Evolutionary conservation across 1,140 invertebrate species (phyloP).

Genomic region (Caenorhabditis briggsae): DNA sequence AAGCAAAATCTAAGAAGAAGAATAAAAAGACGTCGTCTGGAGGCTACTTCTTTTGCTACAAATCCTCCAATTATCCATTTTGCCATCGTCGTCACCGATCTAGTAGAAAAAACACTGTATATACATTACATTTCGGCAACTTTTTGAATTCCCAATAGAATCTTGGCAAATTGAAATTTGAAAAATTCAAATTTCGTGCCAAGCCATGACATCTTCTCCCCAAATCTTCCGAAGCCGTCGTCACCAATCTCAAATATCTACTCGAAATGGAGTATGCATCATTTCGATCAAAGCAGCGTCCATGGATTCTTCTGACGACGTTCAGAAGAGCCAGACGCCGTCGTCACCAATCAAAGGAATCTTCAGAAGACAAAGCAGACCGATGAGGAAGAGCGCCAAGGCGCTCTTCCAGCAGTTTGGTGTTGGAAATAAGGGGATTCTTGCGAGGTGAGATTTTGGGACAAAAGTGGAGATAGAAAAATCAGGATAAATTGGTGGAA

Average conservation of each 20-base stretch:
- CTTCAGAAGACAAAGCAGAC: conserved; percentile 37
- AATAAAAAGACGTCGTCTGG: background rate
- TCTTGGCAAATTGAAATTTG: too few relatives aligned
- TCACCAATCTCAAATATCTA: background rate
- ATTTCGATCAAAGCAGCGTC: conserved; percentile 28
- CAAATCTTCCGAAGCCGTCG: background rate
- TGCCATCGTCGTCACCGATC: background rate
- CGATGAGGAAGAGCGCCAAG: conserved; percentile 31
- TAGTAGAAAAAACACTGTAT: background rate
- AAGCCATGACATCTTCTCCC: background rate
- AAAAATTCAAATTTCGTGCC: too few relatives aligned
- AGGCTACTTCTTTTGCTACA: background rate
- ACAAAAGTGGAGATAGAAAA: too few relatives aligned
- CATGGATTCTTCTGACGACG: conserved; percentile 9
- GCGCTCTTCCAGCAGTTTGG: conserved; percentile 6
- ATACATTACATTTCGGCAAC: too few relatives aligned
- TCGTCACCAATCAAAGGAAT: conserved; percentile 23
- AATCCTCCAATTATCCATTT: background rate
- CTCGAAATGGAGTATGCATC: conserved; percentile 18
- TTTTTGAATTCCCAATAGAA: too few relatives aligned
- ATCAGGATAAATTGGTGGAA: too few relatives aligned
- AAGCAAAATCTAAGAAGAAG: background rate
- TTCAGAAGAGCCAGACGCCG: background rate
- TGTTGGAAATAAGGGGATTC: background rate
- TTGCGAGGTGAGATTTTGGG: conserved; percentile 26